A percentile compares a stretch with the other conserved stretches of the same genome.
Conservation (phyloP, 2,888 invertebrate genomes). For the Pachymerium ferrugineum region DNA sequence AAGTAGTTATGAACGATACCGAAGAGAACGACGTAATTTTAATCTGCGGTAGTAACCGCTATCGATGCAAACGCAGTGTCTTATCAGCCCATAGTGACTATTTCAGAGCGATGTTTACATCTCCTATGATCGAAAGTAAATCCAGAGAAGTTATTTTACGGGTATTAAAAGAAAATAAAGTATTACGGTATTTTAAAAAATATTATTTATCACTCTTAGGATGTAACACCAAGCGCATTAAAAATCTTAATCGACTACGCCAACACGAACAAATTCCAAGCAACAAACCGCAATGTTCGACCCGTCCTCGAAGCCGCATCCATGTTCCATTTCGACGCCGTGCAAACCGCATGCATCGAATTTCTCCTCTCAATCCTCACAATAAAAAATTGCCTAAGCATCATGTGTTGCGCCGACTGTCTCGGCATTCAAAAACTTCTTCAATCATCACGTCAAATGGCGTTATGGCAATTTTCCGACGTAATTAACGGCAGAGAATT, state of each 20-base stretch:
- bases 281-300: slow-evolving; percentile 1
- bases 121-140: slow-evolving; percentile 31
- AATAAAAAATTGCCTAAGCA: slow-evolving; percentile 38
- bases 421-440: slow-evolving; percentile 37
- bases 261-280: slow-evolving; percentile 27
- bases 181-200: background rate
- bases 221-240: slow-evolving; percentile 47
- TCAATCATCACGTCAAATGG: slow-evolving; percentile 36
- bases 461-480: slow-evolving; percentile 39
- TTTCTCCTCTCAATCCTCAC: slow-evolving; percentile 36
- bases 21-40: slow-evolving; percentile 39
- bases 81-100: slow-evolving; percentile 49
- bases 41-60: slow-evolving; percentile 40
- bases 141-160: slow-evolving; percentile 45
- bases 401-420: slow-evolving; percentile 37
- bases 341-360: slow-evolving; percentile 43
- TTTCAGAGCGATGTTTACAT: slow-evolving; percentile 51
- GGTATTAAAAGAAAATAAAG: slow-evolving; percentile 41
- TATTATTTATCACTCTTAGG: slow-evolving; percentile 43
- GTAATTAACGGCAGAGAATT: slow-evolving; percentile 37
- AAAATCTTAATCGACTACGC: slow-evolving; percentile 44
- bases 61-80: slow-evolving; percentile 43
- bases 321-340: slow-evolving; percentile 46
- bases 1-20: no score
- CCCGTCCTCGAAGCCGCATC: slow-evolving; percentile 34